Base-by-base conservation (phyloP, 2,888 invertebrate species). In the Rhagonycha fulva region DNA sequence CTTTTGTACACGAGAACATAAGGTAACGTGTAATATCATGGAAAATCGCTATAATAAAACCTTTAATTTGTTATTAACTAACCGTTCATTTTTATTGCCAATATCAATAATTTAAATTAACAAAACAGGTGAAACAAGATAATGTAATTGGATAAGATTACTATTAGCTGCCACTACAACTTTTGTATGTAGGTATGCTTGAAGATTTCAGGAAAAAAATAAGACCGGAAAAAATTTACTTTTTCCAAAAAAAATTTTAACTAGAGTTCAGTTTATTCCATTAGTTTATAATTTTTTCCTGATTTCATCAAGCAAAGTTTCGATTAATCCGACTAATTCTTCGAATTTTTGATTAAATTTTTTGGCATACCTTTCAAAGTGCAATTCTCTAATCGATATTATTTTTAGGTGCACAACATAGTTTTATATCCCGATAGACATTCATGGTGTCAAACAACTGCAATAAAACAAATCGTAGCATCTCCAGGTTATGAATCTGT, bases 381-480 rank as follows among this genome's bases (percentile, higher is more conserved):
- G 14, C 14, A 19, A 63, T 63, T 63, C 12, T 32, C 12, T 32
- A 32, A 32, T 11, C 12, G 11, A 32, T 32, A 32, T 63, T 3
- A 63, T 63, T 63, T 63, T 63, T 63, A 92, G 92, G 92, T 93
- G 9, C 93, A 93, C 87, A 93, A 93, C 84, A 92, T 93, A 76
- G 92, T 93, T 4, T 85, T 93, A 62, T 93, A 93, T 82, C 93
- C 93, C 2, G 92, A 93, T 84, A 91, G 92, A 81, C 92, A 93
- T 84, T 93, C 93, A 24, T 93, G 93, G 93, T 93, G 93, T 84
- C 91, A 92, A 83, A 91, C 92, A 14, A 92, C 92, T 28, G 90
- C 91, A 5, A 93, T 93, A 79, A 91, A 92, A 83, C 93, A 93
- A 85, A 91, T 93, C 23, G 91, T 93, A 60, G 90, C 91, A n/a